phyloP scores from a whole-genome alignment of 2,888 invertebrate species.

The Apamea sordens region DNA sequence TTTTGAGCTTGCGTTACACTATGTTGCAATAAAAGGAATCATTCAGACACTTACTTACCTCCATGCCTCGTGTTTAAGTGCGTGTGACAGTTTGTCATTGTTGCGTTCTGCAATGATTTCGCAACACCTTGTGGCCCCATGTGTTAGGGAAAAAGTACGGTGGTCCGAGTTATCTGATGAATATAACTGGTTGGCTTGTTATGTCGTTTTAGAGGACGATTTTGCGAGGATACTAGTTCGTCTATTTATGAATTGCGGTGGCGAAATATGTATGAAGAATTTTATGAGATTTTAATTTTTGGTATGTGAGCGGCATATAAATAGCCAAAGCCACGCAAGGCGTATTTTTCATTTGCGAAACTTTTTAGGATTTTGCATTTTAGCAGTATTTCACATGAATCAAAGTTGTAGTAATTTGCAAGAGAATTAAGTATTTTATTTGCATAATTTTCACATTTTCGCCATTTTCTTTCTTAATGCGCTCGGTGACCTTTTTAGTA shows the following conservation, averaged over 20 bases:
- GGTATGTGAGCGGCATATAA: constrained; percentile 2
- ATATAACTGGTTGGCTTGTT: constrained; percentile 52
- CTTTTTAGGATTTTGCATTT: neutral
- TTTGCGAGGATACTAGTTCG: constrained; percentile 12
- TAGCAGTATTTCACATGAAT: neutral
- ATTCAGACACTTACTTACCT: constrained; percentile 59
- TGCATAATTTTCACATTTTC: constrained; percentile 13
- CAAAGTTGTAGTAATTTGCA: neutral
- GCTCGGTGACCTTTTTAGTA: neutral
- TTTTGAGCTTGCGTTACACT: constrained; percentile 55
- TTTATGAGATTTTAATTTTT: neutral
- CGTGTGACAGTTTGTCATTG: constrained; percentile 68
- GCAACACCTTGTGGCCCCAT: constrained; percentile 53
- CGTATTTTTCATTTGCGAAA: neutral
- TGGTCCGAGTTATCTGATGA: constrained; percentile 53
- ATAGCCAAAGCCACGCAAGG: neutral
- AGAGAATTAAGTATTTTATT: neutral
- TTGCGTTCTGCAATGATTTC: constrained; percentile 59
- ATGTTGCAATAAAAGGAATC: constrained; percentile 67
- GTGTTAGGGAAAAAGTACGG: constrained; percentile 56
- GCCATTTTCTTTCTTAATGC: neutral
- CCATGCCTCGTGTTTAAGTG: constrained; percentile 59
- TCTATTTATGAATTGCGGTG: neutral
- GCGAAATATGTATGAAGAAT: constrained; percentile 10
- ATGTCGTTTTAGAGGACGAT: constrained; percentile 44